A percentile compares a stretch with the other conserved stretches of the same genome.
phyloP scores from a whole-genome alignment of 64 coral and sea anemone species.

The Pocillopora damicornis region DNA sequence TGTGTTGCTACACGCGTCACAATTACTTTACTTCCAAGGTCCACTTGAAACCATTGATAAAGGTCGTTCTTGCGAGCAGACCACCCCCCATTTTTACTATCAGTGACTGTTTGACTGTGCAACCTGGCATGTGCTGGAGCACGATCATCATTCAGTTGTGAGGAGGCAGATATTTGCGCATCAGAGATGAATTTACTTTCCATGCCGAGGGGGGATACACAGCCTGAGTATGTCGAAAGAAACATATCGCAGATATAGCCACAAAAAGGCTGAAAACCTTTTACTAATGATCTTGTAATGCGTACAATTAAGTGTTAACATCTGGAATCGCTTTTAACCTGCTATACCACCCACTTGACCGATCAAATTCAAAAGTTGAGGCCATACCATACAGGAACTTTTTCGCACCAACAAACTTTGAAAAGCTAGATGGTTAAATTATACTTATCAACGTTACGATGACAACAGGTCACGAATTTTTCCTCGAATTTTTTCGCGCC shows the following conservation, averaged over 20 bases:
- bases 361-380: too few species aligned
- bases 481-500: neutral
- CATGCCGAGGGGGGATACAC: neutral
- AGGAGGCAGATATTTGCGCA: neutral
- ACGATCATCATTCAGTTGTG: neutral
- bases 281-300: too few species aligned
- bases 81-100: neutral
- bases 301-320: too few species aligned
- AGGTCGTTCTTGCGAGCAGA: conserved; percentile 43
- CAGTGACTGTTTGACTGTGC: neutral
- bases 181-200: neutral
- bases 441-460: too few species aligned
- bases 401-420: too few species aligned
- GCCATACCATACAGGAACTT: too few species aligned
- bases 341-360: too few species aligned
- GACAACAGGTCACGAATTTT: too few species aligned
- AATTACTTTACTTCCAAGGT: conserved; percentile 56
- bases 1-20: conserved; percentile 59
- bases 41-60: conserved; percentile 63
- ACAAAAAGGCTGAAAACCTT: too few species aligned
- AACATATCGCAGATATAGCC: neutral
- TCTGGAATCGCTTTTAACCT: too few species aligned
- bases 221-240: neutral
- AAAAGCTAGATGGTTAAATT: too few species aligned
- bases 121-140: neutral